These are phyloP conservation scores for Prunella fulvescens DNA, from an alignment of 2,113 vertebrate species.

Conservation along the genomic window DNA sequence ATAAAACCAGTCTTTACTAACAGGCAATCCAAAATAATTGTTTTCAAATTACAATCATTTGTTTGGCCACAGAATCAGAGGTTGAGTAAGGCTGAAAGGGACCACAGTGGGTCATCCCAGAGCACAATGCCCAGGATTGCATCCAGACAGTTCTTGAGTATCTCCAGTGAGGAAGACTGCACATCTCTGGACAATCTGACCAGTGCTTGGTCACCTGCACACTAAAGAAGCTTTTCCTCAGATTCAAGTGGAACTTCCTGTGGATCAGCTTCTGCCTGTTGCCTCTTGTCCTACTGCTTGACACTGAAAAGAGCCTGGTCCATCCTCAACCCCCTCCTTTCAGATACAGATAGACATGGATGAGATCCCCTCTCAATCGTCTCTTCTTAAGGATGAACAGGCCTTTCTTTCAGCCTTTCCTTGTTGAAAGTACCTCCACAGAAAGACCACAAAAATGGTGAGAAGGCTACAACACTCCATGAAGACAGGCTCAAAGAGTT, in stretches of 20 bases:
- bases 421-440: neutral
- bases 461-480: neutral
- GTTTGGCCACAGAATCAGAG: neutral
- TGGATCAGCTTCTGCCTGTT: neutral
- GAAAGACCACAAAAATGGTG: neutral
- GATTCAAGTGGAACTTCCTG: neutral
- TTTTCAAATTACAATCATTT: neutral
- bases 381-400: neutral
- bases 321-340: neutral
- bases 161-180: neutral
- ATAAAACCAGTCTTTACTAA: neutral
- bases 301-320: neutral
- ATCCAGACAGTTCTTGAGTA: neutral
- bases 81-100: neutral
- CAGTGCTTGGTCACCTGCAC: neutral
- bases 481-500: neutral
- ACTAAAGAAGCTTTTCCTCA: neutral
- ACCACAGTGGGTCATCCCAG: neutral
- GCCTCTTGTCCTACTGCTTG: neutral
- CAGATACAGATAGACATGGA: too few relatives aligned
- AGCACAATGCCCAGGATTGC: neutral
- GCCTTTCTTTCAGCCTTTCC: neutral
- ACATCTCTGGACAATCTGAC: neutral
- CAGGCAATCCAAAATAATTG: neutral
- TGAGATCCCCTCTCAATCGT: accelerated